Evolutionary conservation across 2,888 invertebrate genomes (phyloP), one percentile per base, ranked within the genome.

Genomic region (Eumerus sabulonum): DNA sequence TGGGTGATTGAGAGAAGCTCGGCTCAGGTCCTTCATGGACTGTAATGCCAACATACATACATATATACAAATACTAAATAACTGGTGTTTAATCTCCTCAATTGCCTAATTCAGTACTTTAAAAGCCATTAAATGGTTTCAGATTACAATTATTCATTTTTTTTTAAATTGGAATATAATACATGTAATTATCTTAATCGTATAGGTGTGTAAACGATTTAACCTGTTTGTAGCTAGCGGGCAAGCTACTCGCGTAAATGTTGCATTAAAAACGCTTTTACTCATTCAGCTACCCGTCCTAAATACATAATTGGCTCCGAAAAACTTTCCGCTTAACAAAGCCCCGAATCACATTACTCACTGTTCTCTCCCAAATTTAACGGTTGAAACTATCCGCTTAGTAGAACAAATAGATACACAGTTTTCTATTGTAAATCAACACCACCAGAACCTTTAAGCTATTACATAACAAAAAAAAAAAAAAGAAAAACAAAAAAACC

Each of bases 201-300:
- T 48, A 68, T 63, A 63, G 62, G 63, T 62, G 67, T 72, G 63
- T 27, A 77, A 67, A 73, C 63, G 13, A 57, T 53, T 53, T 51
- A 9, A 40, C 60, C 40, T 40, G 13, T 40, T n/a, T 11, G 40
- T n/a, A 40, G 2, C 2, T 59, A 57, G 45, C 45, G 35, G 27
- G 57, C 42, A 51, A 19, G 11, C 44, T n/a, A 27, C 57, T 54
- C 47, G 67, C 67, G 54, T 68, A 79, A 79, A 79, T 79, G 79
- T 79, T 79, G 79, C 79, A 79, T 79, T 79, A 79, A 79, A 74
- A 74, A 79, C 64, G 68, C 79, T 73, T 70, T 79, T 79, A 79
- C 79, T 47, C 70, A 70, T 70, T 56, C 47, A 59, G 36, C 79
- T 74, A 70, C 74, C 79, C 57, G 68, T 60, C 59, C 74, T 70